Evolutionary conservation across 2,797 vertebrate genomes (phyloP), one percentile per base, ranked within the genome.

Genomic region (Acipenser transmontanus): DNA sequence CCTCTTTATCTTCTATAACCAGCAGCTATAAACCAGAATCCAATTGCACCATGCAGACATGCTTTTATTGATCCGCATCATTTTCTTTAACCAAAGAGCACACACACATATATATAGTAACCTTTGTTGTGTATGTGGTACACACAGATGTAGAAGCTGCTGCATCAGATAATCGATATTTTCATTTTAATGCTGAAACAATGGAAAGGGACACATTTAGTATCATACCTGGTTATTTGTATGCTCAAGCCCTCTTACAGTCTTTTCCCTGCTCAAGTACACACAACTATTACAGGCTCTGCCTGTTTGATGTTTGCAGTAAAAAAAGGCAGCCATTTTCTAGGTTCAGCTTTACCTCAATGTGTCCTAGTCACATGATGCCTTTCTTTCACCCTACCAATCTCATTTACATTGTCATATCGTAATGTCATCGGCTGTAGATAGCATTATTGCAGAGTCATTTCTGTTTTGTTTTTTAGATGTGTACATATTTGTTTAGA

Each of bases 131-230:
- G 9, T 57, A 13, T 57, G 54, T 57, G 54, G 11, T 7, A 57
- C 11, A 61, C n/a, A 20, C 7, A 8, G 60, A 61, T 7, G 60
- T 20, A 34, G 60, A 61, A 9, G 17, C 8, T 61, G 60, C 60
- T 20, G 60, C 60, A 61, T 61, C 60, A 17, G 13, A 7, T 61
- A 61, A 61, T 61, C 60, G 20, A 61, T 61, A 61, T 61, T 61
- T 61, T 47, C 17, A 34, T 61, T 61, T 61, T 34, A 34, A 14
- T 61, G 12, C 17, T 47, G 17, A n/a, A 61, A 61, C 60, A 20
- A 61, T 47, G 60, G 17, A 61, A 61, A 61, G 60, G 60, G 4
- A 12, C 47, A 47, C 14, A 61, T 20, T 34, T 17, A 34, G 60
- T 17, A 47, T 34, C 60, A 17, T 61, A 61, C 60, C 60, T 61